Base-by-base conservation (phyloP, 1,140 invertebrate species). In the Olivierus martensii region DNA sequence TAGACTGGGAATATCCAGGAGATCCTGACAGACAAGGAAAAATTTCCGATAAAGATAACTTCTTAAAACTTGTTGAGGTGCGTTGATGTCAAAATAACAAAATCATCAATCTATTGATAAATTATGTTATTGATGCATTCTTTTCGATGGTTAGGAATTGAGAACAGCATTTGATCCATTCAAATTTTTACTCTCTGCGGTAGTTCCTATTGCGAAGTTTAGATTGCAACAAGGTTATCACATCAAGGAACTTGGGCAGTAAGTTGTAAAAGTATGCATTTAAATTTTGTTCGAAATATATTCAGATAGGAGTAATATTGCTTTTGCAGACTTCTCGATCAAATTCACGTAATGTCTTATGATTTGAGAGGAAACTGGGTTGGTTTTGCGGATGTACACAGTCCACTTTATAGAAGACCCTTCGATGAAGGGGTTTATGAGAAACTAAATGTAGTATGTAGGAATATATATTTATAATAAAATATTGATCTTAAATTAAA, bases 301-400 rank as follows among this genome's bases (percentile, higher is more conserved):
- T n/a, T n/a, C n/a, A n/a, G n/a, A n/a, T n/a, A n/a, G n/a, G n/a
- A n/a, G n/a, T n/a, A n/a, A n/a, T n/a, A n/a, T n/a, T 36, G 19
- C 17, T 47, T 56, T 60, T 28, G 0, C 12, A 57, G 55, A 38
- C 42, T 66, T 39, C 56, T 87, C 15, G 84, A 89, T 65, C 85
- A 83, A 4, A 79, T 90, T 47, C 86, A 90, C 63, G 83, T 85
- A 11, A 91, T 91, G 87, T 77, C 86, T 0, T 94, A 94, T 65
- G 89, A 93, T 71, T 73, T 93, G 15, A 75, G 88, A 57, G 90
- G 90, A 21, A 88, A 89, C 61, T 93, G 88, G 88, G 87, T 84
- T 6, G 84, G 84, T 39, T 85, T 86, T 60, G 87, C 88, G 1
- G 87, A 89, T 63, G 80, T 83, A 0, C 86, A 90, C 63, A 87